Evolutionary conservation across 2,113 vertebrate species (phyloP), one percentile per base, ranked within the genome.

Genomic region (Ondatra zibethicus): DNA sequence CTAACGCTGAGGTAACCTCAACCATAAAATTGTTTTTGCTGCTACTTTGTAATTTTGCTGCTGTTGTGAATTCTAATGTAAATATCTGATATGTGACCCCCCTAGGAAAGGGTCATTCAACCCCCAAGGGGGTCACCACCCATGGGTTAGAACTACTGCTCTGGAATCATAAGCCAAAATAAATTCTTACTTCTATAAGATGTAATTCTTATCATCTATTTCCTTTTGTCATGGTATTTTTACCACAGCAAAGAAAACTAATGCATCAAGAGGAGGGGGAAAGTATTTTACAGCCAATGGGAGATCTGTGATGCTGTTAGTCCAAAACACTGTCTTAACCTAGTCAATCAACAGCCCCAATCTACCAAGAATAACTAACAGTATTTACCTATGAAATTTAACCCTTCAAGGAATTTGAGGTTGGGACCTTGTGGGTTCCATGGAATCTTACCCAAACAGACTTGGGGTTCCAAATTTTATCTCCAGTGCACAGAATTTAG

Each of bases 361-460:
- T 23, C 19, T 39, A 7, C 87, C 55, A 61, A 27, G 17, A 14
- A 8, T 42, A 27, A 36, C 21, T 36, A 27, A n/a, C 1, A 4
- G 33, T 36, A 25, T 23, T 17, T 23, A 14, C 55, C 8, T 13
- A 27, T 9, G 6, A 6, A 4, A 47, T 82, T n/a, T 11, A 45
- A 36, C 50, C 45, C 19, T 31, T 5, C 25, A 50, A 61, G 27
- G 7, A 89, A 77, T 80, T 72, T 66, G 19, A 88, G 17, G 23
- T 4, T 1, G 7, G 8, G 0, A 0, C 3, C 0, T 1, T 23
- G 6, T 42, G 45, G 81, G 19, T 31, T 65, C 33, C 10, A 7
- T 3, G 1, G 27, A 17, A 39, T 73, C 52, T 61, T 52, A 55
- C 2, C n/a, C 68, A 65, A 50, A 4, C 11, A 36, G 39, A 66